Percentiles rank a stretch among this genome's conserved stretches.
These are phyloP conservation scores for Nothobranchius kuhntae DNA, from an alignment of 2,113 vertebrate species.

Conservation along the genomic window DNA sequence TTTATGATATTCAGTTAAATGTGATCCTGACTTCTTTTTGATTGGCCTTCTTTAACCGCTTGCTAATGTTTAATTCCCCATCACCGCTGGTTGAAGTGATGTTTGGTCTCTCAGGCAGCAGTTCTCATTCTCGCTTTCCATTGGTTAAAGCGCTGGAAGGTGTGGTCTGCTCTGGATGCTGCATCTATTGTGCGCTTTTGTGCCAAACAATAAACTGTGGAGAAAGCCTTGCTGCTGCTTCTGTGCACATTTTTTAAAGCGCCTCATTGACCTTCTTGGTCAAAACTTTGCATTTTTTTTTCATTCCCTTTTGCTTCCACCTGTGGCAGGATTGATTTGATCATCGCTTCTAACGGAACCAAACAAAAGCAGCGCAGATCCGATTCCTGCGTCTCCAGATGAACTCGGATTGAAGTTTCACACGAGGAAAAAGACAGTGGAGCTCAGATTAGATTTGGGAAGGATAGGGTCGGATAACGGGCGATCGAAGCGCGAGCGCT, in stretches of 20 bases:
- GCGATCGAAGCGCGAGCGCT: conserved; percentile 11
- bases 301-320: conserved; percentile 7
- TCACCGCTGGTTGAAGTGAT: neutral
- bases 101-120: conserved; percentile 17
- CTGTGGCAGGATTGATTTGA: conserved; percentile 34
- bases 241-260: neutral
- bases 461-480: neutral
- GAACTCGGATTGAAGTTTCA: conserved; percentile 35
- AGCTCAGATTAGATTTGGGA: neutral
- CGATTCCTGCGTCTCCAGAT: conserved; percentile 1
- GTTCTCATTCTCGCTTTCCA: conserved; percentile 29
- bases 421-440: neutral
- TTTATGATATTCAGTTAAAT: no score
- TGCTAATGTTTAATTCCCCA: no score
- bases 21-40: no score
- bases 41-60: no score
- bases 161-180: conserved; percentile 71
- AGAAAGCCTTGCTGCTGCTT: neutral
- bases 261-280: neutral
- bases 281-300: neutral
- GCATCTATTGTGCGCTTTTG: conserved; percentile 45
- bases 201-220: conserved; percentile 20
- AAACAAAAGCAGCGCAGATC: neutral
- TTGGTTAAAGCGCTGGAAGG: conserved; percentile 60
- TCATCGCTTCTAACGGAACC: conserved; percentile 6